Percentiles rank a stretch among this genome's conserved stretches.
These are phyloP conservation scores for Leptoclinus maculatus DNA, from an alignment of 2,797 vertebrate genomes.

Conservation along the genomic window DNA sequence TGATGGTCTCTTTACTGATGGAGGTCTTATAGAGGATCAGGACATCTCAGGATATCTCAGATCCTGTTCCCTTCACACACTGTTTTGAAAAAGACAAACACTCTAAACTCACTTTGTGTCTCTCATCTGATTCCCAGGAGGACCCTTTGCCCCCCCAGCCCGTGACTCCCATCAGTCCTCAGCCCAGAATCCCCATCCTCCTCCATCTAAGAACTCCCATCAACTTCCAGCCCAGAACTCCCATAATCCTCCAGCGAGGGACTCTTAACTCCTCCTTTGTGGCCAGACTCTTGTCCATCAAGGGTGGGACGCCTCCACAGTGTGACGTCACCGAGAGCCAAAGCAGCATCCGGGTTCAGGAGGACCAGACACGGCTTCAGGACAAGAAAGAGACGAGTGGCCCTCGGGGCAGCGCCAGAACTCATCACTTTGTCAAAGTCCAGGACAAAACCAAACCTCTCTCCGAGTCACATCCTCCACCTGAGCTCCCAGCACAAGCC, in stretches of 20 bases:
- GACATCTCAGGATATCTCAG: too few species aligned
- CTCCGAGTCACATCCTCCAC: neutral
- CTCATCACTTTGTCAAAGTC: conserved; percentile 14
- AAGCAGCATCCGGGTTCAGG: neutral
- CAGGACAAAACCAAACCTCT: neutral
- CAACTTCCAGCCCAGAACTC: conserved; percentile 12
- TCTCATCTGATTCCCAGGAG: conserved; percentile 13
- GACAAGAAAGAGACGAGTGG: neutral
- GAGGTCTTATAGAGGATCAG: too few species aligned
- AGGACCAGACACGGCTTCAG: neutral
- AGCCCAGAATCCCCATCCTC: conserved; percentile 48
- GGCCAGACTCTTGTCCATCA: conserved; percentile 12
- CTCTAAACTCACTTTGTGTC: neutral
- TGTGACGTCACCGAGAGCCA: conserved; percentile 1
- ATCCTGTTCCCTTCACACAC: too few species aligned
- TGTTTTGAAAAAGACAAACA: neutral
- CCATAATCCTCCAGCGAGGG: conserved; percentile 25
- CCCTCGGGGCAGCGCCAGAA: conserved; percentile 6
- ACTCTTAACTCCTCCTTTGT: conserved; percentile 8
- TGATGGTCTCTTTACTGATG: too few species aligned
- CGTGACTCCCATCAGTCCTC: neutral
- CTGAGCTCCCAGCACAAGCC: neutral
- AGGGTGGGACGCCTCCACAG: neutral
- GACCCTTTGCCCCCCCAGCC: neutral
- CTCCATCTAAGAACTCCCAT: conserved; percentile 40